Conservation (phyloP, 2,888 invertebrate species). For the Hermaeophaga mercurialis region DNA sequence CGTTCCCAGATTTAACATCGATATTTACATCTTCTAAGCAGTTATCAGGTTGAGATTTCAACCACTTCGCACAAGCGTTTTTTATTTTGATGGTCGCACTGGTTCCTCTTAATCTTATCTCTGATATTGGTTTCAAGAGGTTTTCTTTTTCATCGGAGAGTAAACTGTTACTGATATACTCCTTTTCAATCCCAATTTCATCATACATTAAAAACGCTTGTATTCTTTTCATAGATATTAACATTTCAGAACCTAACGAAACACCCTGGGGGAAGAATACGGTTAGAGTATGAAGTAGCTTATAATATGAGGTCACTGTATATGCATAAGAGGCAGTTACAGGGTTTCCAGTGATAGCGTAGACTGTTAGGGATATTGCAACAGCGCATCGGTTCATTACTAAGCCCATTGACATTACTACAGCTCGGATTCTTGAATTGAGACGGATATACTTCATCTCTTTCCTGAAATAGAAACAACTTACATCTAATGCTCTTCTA, state of each 20-base stretch:
- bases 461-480: conserved; percentile 56
- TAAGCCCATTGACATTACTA: conserved; percentile 67
- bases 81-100: conserved; percentile 30
- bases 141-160: background rate
- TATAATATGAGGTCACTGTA: conserved; percentile 75
- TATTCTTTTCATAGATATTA: conserved; percentile 51
- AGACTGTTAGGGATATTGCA: conserved; percentile 77
- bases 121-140: conserved; percentile 59
- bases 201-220: conserved; percentile 61
- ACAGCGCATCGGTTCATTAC: conserved; percentile 83
- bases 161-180: background rate
- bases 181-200: conserved; percentile 6
- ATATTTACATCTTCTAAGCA: conserved; percentile 68
- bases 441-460: conserved; percentile 70
- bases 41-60: conserved; percentile 42
- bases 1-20: conserved; percentile 65
- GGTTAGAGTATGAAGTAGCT: conserved; percentile 68
- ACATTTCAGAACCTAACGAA: conserved; percentile 71
- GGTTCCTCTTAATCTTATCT: background rate
- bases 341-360: conserved; percentile 67
- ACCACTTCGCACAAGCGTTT: conserved; percentile 72
- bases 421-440: conserved; percentile 68
- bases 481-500: background rate
- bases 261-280: conserved; percentile 68
- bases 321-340: conserved; percentile 69